Evolutionary conservation across 2,797 vertebrate genomes (phyloP).

Genomic region (Numenius phaeopus): DNA sequence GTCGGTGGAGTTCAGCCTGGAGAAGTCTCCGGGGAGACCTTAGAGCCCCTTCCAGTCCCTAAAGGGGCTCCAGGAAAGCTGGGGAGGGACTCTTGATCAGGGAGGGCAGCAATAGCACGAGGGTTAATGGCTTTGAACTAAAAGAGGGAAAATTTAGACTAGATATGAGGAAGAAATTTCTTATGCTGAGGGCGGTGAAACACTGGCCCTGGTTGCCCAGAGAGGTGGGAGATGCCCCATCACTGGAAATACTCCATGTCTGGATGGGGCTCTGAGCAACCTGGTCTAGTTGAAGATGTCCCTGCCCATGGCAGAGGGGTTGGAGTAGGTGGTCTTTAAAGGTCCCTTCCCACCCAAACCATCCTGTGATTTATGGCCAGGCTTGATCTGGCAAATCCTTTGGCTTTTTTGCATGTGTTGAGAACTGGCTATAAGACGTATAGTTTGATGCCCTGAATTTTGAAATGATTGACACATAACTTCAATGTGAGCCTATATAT

Average conservation of each 20-base stretch:
- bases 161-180: neutral
- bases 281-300: neutral
- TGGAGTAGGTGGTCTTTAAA: neutral
- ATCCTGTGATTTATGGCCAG: neutral
- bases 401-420: neutral
- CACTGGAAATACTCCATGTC: neutral
- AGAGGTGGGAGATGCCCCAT: neutral
- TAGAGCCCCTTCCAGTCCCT: neutral
- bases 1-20: neutral
- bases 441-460: neutral
- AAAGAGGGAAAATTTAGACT: neutral
- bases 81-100: neutral
- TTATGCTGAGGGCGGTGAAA: neutral
- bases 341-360: neutral
- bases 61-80: neutral
- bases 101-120: neutral
- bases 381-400: neutral
- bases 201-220: neutral
- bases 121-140: neutral
- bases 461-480: neutral
- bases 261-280: neutral
- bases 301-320: neutral
- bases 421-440: fast-evolving
- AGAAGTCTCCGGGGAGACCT: neutral
- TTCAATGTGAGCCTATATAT: neutral